phyloP scores from a whole-genome alignment of 1,140 invertebrate genomes.

The Phthorimaea operculella region DNA sequence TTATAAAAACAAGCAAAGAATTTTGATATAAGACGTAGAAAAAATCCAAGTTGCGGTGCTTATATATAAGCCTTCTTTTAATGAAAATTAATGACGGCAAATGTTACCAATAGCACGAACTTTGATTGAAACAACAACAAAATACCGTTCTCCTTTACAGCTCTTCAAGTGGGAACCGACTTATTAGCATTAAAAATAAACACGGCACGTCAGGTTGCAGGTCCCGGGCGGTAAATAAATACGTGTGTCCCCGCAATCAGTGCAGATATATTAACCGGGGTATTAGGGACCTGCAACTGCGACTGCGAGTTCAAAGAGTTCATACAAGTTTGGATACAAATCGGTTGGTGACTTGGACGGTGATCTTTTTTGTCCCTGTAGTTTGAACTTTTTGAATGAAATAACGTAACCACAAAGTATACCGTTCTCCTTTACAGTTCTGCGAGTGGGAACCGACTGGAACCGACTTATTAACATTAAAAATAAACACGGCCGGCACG shows the following conservation, averaged over 20 bases:
- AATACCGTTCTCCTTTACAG: neutral
- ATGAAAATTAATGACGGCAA: no score
- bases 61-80: no score
- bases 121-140: neutral
- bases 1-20: no score
- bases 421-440: neutral
- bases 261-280: slow-evolving; percentile 5
- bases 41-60: no score
- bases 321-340: no score
- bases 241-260: slow-evolving; percentile 3
- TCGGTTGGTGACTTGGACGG: no score
- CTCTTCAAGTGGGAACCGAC: neutral
- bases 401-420: neutral
- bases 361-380: no score
- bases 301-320: no score
- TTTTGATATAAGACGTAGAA: no score
- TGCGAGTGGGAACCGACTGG: neutral
- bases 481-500: neutral
- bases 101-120: no score
- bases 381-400: no score
- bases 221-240: neutral
- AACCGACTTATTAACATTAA: neutral
- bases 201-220: neutral
- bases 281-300: slow-evolving; percentile 2
- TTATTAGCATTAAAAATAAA: neutral